These are phyloP conservation scores for Scomber scombrus DNA, from an alignment of 2,113 vertebrate genomes.

Conservation along the genomic window DNA sequence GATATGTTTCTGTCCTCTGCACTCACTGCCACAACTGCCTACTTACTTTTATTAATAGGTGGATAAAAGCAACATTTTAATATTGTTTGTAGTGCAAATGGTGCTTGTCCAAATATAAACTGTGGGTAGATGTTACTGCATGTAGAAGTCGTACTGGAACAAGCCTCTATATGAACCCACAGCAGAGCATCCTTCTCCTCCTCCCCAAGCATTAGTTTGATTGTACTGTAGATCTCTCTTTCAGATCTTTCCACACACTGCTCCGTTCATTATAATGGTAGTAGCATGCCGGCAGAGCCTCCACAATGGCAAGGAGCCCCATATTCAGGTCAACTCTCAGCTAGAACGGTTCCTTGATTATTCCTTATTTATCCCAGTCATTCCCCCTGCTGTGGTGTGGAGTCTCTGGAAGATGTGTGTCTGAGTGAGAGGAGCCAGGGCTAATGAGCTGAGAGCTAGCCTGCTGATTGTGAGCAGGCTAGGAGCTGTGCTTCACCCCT, in stretches of 20 bases:
- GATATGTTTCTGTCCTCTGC: background rate
- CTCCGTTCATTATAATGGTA: slow-evolving; percentile 62
- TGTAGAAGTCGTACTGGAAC: slow-evolving; percentile 38
- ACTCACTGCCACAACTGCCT: slow-evolving; percentile 1
- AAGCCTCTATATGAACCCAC: slow-evolving; percentile 44
- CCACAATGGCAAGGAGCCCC: slow-evolving; percentile 35
- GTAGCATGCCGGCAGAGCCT: slow-evolving; percentile 48
- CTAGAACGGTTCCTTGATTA: slow-evolving; percentile 76
- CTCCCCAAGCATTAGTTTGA: slow-evolving; percentile 34
- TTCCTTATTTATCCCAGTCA: slow-evolving; percentile 79
- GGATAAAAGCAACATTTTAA: slow-evolving; percentile 19
- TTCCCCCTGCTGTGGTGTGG: slow-evolving; percentile 67
- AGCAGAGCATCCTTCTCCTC: slow-evolving; percentile 10
- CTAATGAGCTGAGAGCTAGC: slow-evolving; percentile 75
- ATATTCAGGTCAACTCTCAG: slow-evolving; percentile 79
- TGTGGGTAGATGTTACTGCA: slow-evolving; percentile 3
- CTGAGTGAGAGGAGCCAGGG: slow-evolving; percentile 42
- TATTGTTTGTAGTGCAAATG: slow-evolving; percentile 18
- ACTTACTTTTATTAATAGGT: slow-evolving; percentile 26
- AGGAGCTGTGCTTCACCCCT: slow-evolving; percentile 14
- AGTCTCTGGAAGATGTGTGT: slow-evolving; percentile 70
- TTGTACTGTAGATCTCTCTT: slow-evolving; percentile 25
- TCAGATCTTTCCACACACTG: slow-evolving; percentile 11
- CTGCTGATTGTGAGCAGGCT: slow-evolving; percentile 61
- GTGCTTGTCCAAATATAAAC: slow-evolving; percentile 42